Conservation (phyloP, 2,888 invertebrate genomes). For the Torymus aiolomorphi region DNA sequence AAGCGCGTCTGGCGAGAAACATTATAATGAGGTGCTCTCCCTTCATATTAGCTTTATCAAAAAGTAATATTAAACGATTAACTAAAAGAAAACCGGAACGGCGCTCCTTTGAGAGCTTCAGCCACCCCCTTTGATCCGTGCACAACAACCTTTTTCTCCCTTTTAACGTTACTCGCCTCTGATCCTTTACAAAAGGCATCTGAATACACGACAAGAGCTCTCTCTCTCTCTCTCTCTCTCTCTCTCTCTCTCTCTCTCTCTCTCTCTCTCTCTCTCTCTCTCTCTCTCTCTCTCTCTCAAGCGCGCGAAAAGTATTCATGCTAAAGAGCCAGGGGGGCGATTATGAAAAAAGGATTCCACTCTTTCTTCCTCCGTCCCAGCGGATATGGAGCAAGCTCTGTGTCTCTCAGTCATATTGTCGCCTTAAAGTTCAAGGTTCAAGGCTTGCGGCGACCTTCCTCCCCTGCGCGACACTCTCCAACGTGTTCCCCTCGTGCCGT, state of each 20-base stretch:
- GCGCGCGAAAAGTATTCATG: conserved; percentile 23
- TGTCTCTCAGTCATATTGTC: neutral
- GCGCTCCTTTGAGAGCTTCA: neutral
- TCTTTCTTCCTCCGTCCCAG: too few relatives aligned
- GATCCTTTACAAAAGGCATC: conserved; percentile 6
- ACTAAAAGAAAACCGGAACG: neutral
- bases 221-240: too few relatives aligned
- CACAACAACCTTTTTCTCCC: neutral
- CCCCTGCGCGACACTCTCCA: too few relatives aligned
- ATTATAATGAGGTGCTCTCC: too few relatives aligned
- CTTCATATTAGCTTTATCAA: neutral
- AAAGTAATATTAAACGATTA: conserved; percentile 4
- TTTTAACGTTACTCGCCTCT: conserved; percentile 2
- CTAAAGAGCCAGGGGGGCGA: conserved; percentile 2
- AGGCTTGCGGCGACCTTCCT: neutral
- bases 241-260: too few relatives aligned
- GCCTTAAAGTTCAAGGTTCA: conserved; percentile 34
- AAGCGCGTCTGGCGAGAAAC: too few relatives aligned
- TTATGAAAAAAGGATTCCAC: conserved; percentile 19
- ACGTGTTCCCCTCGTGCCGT: too few relatives aligned
- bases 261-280: too few relatives aligned
- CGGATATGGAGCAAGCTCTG: too few relatives aligned
- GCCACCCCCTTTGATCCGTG: neutral
- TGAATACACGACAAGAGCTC: neutral
- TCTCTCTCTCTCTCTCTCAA: neutral